Evolutionary conservation across 37 sponge, comb jelly and placozoan species (phyloP).

Genomic region (Beroe forskalii): DNA sequence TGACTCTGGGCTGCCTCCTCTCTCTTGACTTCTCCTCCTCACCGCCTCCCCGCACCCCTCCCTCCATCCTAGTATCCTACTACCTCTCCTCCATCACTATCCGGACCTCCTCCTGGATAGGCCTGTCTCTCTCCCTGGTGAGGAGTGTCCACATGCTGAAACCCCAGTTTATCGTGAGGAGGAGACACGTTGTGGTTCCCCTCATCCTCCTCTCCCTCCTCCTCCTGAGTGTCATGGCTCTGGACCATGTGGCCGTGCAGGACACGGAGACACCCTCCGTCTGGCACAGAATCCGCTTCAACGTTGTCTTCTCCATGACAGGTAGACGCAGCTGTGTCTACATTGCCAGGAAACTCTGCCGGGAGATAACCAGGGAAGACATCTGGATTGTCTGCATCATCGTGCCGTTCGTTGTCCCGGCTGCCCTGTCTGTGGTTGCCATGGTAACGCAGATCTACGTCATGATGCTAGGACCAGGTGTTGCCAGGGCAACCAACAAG

Average conservation of each 20-base stretch:
- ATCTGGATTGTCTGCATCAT: conserved; percentile 2
- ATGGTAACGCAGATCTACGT: conserved; percentile 1
- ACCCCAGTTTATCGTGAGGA: neutral
- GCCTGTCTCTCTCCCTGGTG: neutral
- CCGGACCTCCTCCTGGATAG: neutral
- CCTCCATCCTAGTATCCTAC: neutral
- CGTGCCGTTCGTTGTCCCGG: conserved; percentile 2
- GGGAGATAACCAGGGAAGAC: neutral
- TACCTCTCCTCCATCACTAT: neutral
- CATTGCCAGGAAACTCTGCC: neutral
- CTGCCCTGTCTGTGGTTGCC: neutral
- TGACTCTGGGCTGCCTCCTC: neutral
- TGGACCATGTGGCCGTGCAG: neutral
- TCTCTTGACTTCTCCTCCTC: no score
- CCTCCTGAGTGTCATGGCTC: neutral
- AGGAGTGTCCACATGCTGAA: neutral
- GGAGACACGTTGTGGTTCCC: neutral
- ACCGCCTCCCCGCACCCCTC: no score
- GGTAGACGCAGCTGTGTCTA: neutral
- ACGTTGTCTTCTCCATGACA: neutral
- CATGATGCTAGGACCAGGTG: neutral
- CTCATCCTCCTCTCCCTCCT: neutral
- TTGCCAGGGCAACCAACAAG: neutral
- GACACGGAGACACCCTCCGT: neutral
- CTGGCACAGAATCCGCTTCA: conserved; percentile 6